phyloP scores from a whole-genome alignment of 1,140 invertebrate species.

The Vanessa tameamea region DNA sequence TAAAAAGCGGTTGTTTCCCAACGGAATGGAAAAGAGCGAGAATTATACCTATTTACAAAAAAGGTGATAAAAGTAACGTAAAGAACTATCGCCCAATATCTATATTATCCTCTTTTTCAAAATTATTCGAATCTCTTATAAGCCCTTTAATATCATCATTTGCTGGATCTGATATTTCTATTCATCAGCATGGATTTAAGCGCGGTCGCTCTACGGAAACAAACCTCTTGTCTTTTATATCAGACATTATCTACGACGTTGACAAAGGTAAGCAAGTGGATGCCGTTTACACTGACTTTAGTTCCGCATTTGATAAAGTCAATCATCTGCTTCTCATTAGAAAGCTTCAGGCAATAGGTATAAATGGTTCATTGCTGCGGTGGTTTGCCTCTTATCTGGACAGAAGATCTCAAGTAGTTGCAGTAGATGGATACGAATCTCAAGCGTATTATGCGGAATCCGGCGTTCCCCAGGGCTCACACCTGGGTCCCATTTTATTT shows the following conservation, averaged over 20 bases:
- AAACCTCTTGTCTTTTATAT: slow-evolving; percentile 21
- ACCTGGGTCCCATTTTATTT: slow-evolving; percentile 57
- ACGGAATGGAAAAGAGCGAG: slow-evolving; percentile 15
- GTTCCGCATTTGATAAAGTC: slow-evolving; percentile 44
- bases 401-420: slow-evolving; percentile 19
- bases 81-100: no score
- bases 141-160: slow-evolving; percentile 17
- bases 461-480: slow-evolving; percentile 1
- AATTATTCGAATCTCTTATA: slow-evolving; percentile 17
- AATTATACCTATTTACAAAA: slow-evolving; percentile 23
- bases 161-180: slow-evolving; percentile 12
- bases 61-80: no score
- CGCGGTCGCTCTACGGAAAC: slow-evolving; percentile 23
- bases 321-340: slow-evolving; percentile 36
- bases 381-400: slow-evolving; percentile 39
- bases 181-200: slow-evolving; percentile 32
- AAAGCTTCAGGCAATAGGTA: slow-evolving; percentile 38
- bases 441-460: slow-evolving; percentile 26
- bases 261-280: slow-evolving; percentile 28
- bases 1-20: slow-evolving; percentile 8
- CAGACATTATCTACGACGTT: not conserved
- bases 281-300: slow-evolving; percentile 37
- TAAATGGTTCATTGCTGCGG: slow-evolving; percentile 33
- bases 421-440: slow-evolving; percentile 35
- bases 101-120: no score